Base-by-base conservation (phyloP, 2,888 invertebrate genomes). In the Zaprionus bogoriensis region DNA sequence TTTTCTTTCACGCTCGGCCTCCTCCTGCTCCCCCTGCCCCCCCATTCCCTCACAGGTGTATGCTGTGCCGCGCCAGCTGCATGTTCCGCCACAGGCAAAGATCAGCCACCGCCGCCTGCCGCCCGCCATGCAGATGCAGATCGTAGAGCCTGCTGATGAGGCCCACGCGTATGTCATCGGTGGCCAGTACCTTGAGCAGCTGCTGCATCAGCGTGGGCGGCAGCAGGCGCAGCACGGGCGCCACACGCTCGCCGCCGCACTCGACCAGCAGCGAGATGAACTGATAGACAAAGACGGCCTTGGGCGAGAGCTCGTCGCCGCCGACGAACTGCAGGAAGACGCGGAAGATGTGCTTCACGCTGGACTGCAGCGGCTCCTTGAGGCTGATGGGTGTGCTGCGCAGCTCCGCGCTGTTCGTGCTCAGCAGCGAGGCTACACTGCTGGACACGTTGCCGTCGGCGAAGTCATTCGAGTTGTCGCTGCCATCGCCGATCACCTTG, bases 101-200 rank as follows among this genome's bases (percentile, higher is more conserved):
- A 90, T 97, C 97, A 84, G 96, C 94, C 0, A 97, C 96, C 52
- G 97, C 96, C 59, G 96, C 94, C 88, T 96, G 96, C 55, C 97
- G 93, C 1, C 98, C 97, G 52, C 93, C 93, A 17, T 93, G 91
- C 17, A 94, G 94, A 47, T 94, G 93, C 45, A 97, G 92, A 90
- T 97, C 97, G 89, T 98, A 96, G 64, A 91, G 84, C 54, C 91
- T 81, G 48, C 88, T 87, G 41, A 91, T 89, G 17, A 91, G 79
- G 1, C 91, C 91, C 2, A 89, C 90, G n/a, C 89, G 88, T 46
- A 91, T 85, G 45, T 91, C 90, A 38, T 90, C 90, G 1, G 89
- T 89, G 4, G 87, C 74, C 81, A 91, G 84, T 4, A 91, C 94
- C 89, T 96, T 96, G 57, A 98, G 92, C 68, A 98, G 92, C 80